Evolutionary conservation across 1,140 invertebrate genomes (phyloP), one percentile per base, ranked within the genome.

Genomic region (Spodoptera litura): DNA sequence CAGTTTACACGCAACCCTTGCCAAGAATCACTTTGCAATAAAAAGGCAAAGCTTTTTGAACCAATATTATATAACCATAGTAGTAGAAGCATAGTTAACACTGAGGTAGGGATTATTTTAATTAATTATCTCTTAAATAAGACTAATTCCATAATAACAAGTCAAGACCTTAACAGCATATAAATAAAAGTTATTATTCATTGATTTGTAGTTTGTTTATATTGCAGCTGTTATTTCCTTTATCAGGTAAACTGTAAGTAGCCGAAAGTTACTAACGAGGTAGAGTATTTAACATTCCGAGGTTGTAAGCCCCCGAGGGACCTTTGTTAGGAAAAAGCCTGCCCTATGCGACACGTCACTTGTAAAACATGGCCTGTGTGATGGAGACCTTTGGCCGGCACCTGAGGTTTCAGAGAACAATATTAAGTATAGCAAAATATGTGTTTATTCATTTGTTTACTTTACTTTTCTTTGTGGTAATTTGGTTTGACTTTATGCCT

Each of bases 1-100:
- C 83, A 89, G 91, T 89, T 88, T 87, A 88, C 87, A 91, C 85
- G 87, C 85, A 88, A 88, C 86, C 87, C 79, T 62, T 53, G 73
- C 55, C 73, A 75, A 75, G 59, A 83, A 78, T 75, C 73, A 59
- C 38, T 70, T 68, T 70, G 51, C 53, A 56, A 58, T 66, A 66
- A 78, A 68, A 78, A 78, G 59, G 66, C 76, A 70, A 56, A 70
- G 55, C 53, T 31, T 71, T 74, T 78, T 68, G 62, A 75, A 75
- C 58, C 20, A 75, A 75, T 62, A 75, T 44, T 9, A 2, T 44
- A 44, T 44, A 64, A 38, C 53, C 64, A 66, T 38, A 66, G n/a
- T 20, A 44, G 12, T 20, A 52, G 52, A 49, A 35, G 15, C 3
- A 5, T 11, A n/a, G 68, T 56, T 31, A 20, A 15, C 25, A 13